phyloP scores from a whole-genome alignment of 2,113 vertebrate species.

The Climacteris rufus region DNA sequence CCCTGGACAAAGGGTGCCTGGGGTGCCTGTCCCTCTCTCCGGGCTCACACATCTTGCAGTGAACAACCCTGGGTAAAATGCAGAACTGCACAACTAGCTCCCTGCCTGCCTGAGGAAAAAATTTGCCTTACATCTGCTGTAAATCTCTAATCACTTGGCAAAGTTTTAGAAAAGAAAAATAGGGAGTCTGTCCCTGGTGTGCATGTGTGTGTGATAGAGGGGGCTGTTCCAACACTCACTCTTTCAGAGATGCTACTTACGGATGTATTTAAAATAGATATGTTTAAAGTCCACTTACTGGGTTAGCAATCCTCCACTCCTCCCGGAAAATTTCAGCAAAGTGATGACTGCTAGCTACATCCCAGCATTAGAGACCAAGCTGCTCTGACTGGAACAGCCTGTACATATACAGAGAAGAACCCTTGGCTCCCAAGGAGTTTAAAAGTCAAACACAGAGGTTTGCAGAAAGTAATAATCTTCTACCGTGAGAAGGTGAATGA shows the following conservation, averaged over 20 bases:
- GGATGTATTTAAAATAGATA: background rate
- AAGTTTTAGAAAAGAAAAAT: background rate
- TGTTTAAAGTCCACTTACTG: background rate
- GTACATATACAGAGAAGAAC: background rate
- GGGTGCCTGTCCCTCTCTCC: background rate
- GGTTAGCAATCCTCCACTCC: background rate
- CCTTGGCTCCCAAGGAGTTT: background rate
- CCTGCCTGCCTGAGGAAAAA: background rate
- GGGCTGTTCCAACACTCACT: background rate
- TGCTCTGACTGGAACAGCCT: background rate
- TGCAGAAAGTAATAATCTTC: background rate
- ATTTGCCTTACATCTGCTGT: background rate
- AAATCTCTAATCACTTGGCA: background rate
- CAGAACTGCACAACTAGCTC: background rate
- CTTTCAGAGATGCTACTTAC: background rate
- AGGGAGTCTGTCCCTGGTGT: background rate
- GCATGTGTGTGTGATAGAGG: rapidly evolving
- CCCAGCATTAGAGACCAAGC: background rate
- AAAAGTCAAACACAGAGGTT: background rate
- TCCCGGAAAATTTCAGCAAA: background rate
- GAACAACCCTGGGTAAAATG: background rate
- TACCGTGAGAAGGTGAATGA: background rate
- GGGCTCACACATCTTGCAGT: background rate
- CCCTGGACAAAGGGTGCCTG: background rate
- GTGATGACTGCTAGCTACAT: background rate